Conservation (phyloP, 2,888 invertebrate genomes). For the Hydroisotoma schaefferi region DNA sequence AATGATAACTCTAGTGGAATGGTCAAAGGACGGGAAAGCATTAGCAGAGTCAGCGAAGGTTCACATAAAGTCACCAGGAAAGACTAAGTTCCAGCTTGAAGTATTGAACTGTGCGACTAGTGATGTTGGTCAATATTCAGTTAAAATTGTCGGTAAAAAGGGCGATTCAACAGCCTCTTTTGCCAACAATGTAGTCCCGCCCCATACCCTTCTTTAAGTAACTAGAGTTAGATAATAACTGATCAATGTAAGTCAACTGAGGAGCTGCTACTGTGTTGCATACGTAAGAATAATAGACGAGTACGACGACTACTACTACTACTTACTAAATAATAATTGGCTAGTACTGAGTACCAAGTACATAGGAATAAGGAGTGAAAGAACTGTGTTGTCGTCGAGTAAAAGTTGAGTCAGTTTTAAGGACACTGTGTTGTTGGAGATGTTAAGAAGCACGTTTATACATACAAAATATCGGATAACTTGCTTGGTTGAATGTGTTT, state of each 20-base stretch:
- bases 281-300: not conserved
- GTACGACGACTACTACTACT: not conserved
- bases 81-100: constrained; percentile 72
- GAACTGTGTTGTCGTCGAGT: no score
- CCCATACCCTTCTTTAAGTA: constrained; percentile 36
- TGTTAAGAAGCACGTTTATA: constrained; percentile 15
- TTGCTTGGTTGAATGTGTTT: constrained; percentile 12
- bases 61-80: constrained; percentile 77
- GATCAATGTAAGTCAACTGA: not conserved
- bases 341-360: no score
- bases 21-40: constrained; percentile 89
- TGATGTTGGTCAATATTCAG: constrained; percentile 84
- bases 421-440: no score
- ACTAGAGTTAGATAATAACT: not conserved
- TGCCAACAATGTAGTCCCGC: constrained; percentile 70
- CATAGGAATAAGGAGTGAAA: no score
- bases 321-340: no score
- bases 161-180: constrained; percentile 80
- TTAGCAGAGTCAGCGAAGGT: constrained; percentile 77
- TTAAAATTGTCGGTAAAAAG: constrained; percentile 79
- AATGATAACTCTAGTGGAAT: constrained; percentile 56
- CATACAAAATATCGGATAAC: constrained; percentile 8
- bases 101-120: constrained; percentile 69
- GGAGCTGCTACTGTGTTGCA: not conserved
- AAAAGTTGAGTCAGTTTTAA: no score